Evolutionary conservation across 2,797 vertebrate genomes (phyloP).

Genomic region (Acipenser ruthenus): DNA sequence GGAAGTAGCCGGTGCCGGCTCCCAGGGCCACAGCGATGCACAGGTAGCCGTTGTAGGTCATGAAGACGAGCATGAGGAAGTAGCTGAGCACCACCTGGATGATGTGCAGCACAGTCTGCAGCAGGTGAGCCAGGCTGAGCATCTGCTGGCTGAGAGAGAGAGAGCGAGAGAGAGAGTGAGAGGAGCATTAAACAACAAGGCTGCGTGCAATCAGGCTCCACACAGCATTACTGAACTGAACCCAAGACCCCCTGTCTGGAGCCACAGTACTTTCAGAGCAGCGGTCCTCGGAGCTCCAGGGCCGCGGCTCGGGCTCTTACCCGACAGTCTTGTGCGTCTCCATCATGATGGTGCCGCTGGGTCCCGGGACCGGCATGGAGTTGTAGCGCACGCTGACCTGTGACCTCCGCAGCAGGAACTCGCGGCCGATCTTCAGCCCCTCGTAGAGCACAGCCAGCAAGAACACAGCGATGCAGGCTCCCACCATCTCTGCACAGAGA

Average conservation of each 20-base stretch:
- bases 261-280: no score
- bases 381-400: constrained; percentile 97
- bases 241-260: no score
- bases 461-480: constrained; percentile 84
- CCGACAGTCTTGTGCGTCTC: constrained; percentile 97
- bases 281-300: background rate
- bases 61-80: constrained; percentile 95
- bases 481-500: constrained; percentile 77
- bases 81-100: constrained; percentile 93
- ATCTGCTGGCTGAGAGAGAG: constrained; percentile 74
- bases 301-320: constrained; percentile 50
- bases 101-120: constrained; percentile 87
- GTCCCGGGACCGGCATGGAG: constrained; percentile 89
- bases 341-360: constrained; percentile 89
- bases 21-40: constrained; percentile 86
- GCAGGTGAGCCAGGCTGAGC: constrained; percentile 81
- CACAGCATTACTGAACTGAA: background rate
- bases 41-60: constrained; percentile 94
- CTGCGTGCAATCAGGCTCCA: background rate
- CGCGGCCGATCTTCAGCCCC: constrained; percentile 88
- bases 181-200: no score
- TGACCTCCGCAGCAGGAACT: constrained; percentile 80
- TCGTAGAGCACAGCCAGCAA: constrained; percentile 86
- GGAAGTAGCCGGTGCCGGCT: constrained; percentile 85
- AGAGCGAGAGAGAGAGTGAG: constrained; percentile 15